Conservation (phyloP, 92 coral and sea anemone genomes). For the Epizoanthus fatuus region DNA sequence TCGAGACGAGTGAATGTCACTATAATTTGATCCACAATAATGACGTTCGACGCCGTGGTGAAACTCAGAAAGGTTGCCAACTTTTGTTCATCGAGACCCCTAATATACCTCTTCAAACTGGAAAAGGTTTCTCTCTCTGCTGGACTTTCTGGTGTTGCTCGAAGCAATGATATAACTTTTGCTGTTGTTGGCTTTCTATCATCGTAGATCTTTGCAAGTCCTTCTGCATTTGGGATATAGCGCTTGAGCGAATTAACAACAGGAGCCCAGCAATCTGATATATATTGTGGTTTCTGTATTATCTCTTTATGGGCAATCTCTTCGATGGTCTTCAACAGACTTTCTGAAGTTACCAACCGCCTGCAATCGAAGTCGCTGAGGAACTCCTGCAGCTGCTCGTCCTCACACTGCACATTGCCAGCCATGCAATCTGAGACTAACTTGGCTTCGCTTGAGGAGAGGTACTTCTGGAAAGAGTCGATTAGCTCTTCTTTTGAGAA, state of each 20-base stretch:
- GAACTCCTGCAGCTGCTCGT: conserved; percentile 4
- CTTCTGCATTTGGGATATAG: background rate
- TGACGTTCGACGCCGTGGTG: conserved; percentile 5
- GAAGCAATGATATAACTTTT: background rate
- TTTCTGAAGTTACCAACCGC: conserved; percentile 3
- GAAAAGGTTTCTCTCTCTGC: conserved; percentile 9
- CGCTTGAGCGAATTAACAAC: background rate
- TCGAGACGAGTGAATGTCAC: conserved; percentile 13
- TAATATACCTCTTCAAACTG: background rate
- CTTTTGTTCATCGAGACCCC: conserved; percentile 2
- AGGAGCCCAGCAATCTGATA: conserved; percentile 11
- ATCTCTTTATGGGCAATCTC: conserved; percentile 28
- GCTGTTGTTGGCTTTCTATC: conserved; percentile 9
- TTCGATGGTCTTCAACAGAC: background rate
- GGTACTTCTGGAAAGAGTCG: background rate
- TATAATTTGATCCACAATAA: background rate
- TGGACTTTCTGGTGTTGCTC: background rate
- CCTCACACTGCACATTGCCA: conserved; percentile 4
- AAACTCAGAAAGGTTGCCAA: conserved; percentile 3
- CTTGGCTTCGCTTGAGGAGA: background rate
- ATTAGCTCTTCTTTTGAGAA: too few species aligned
- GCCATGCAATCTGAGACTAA: conserved; percentile 14
- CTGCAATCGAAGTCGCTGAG: background rate
- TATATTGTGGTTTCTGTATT: conserved; percentile 17
- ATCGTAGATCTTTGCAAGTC: background rate